These are phyloP conservation scores for Caenorhabditis sinica DNA, from an alignment of 2,888 invertebrate genomes.

Conservation along the genomic window DNA sequence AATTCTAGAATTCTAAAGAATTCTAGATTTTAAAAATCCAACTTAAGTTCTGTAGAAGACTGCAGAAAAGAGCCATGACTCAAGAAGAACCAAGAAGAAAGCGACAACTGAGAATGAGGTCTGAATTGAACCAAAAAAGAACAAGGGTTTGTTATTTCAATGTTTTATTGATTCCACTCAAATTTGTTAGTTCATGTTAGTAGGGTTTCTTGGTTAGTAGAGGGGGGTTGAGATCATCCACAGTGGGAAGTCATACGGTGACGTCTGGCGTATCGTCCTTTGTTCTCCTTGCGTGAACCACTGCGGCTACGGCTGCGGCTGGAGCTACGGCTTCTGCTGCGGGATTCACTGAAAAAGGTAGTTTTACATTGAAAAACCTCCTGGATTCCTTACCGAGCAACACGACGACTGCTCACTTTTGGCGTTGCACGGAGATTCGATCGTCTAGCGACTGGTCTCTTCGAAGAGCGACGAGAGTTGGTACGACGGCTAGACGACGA, in stretches of 20 bases:
- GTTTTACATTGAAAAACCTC: not conserved
- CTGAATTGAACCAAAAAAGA: too few relatives aligned
- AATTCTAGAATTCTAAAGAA: too few relatives aligned
- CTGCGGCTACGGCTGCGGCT: slow-evolving; percentile 17
- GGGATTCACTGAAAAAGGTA: not conserved
- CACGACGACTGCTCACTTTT: slow-evolving; percentile 8
- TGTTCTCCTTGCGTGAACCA: not conserved
- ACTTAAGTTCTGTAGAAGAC: too few relatives aligned
- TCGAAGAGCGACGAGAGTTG: slow-evolving; percentile 3
- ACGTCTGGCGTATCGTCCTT: not conserved
- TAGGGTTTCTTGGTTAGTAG: slow-evolving; percentile 5
- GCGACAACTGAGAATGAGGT: too few relatives aligned
- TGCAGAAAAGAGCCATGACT: too few relatives aligned
- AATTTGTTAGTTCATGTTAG: slow-evolving; percentile 13
- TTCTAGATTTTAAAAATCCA: too few relatives aligned
- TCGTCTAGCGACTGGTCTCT: slow-evolving; percentile 20
- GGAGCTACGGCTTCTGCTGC: not conserved
- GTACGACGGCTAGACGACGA: not conserved
- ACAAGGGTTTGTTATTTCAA: too few relatives aligned
- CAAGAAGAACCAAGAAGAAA: too few relatives aligned
- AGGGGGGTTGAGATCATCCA: slow-evolving; percentile 10
- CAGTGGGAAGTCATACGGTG: slow-evolving; percentile 18
- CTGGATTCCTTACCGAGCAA: not conserved
- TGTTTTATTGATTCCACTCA: slow-evolving; percentile 16
- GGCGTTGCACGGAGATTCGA: slow-evolving; percentile 14